phyloP scores from a whole-genome alignment of 2,797 vertebrate genomes.

The Catamblyrhynchus diadema region DNA sequence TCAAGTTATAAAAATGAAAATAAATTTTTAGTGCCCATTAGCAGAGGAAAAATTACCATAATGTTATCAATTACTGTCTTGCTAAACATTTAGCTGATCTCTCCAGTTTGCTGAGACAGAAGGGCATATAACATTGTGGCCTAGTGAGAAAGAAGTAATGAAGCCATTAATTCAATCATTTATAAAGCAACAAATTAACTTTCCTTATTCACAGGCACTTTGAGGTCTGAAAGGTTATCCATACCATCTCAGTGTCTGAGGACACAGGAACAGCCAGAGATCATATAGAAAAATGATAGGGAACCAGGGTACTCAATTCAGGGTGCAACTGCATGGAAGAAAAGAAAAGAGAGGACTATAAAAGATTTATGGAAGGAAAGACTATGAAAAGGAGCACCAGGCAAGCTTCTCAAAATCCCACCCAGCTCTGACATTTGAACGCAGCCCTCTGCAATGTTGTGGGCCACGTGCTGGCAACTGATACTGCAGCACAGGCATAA shows the following conservation, averaged over 20 bases:
- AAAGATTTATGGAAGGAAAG: background rate
- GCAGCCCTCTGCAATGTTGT: background rate
- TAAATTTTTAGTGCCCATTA: conserved; percentile 28
- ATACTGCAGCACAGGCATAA: background rate
- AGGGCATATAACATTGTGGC: background rate
- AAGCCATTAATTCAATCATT: conserved; percentile 26
- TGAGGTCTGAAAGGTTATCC: conserved; percentile 2
- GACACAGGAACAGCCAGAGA: background rate
- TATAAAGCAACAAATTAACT: conserved; percentile 40
- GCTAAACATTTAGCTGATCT: conserved; percentile 37
- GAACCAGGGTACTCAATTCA: background rate
- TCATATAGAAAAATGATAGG: background rate
- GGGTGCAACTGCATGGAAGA: background rate
- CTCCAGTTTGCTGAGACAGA: conserved; percentile 32
- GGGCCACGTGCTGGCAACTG: background rate
- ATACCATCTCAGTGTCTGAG: background rate
- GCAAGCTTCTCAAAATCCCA: background rate
- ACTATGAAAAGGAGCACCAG: background rate
- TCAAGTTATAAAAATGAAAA: conserved; percentile 48
- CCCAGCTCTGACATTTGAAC: background rate
- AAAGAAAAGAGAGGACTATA: background rate
- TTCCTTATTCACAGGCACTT: background rate
- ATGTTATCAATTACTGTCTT: conserved; percentile 48
- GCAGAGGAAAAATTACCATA: background rate
- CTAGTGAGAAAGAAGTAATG: conserved; percentile 11